These are phyloP conservation scores for Drosophila athabasca DNA, from an alignment of 1,140 invertebrate genomes.

Conservation along the genomic window DNA sequence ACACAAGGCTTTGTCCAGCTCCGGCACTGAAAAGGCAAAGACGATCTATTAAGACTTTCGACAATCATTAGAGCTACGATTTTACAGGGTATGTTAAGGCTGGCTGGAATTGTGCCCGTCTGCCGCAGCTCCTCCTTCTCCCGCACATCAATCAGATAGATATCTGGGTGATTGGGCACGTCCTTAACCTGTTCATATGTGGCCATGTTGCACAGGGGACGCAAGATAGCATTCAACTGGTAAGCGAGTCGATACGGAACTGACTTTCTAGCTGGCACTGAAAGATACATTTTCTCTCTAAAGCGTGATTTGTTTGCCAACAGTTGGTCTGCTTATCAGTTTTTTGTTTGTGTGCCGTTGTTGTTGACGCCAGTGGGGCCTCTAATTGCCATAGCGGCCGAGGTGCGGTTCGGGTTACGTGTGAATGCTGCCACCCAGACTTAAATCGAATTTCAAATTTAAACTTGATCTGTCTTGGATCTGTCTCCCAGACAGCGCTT, in stretches of 20 bases:
- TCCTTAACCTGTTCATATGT: slow-evolving; percentile 85
- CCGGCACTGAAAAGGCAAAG: slow-evolving; percentile 72
- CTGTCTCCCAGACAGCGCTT: slow-evolving; percentile 14
- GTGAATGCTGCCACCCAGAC: no score
- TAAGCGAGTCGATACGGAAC: slow-evolving; percentile 39
- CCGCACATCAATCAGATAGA: slow-evolving; percentile 88
- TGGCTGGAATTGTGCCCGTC: slow-evolving; percentile 87
- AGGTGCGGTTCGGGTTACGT: no score
- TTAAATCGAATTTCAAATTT: slow-evolving; percentile 38
- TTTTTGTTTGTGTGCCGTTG: slow-evolving; percentile 32
- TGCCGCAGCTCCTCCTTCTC: slow-evolving; percentile 86
- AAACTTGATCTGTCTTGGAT: slow-evolving; percentile 7
- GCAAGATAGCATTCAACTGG: slow-evolving; percentile 22
- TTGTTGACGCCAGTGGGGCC: slow-evolving; percentile 2
- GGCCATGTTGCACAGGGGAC: slow-evolving; percentile 57
- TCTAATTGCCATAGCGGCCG: slow-evolving; percentile 1
- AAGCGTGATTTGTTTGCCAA: slow-evolving; percentile 29
- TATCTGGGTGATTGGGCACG: slow-evolving; percentile 82
- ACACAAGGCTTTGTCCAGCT: slow-evolving; percentile 81
- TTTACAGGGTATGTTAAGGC: slow-evolving; percentile 89
- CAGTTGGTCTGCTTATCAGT: slow-evolving; percentile 28
- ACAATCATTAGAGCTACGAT: not conserved
- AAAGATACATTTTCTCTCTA: slow-evolving; percentile 40
- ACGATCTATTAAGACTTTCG: not conserved
- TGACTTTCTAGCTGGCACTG: slow-evolving; percentile 36